These are phyloP conservation scores for Gryllus longicercus DNA, from an alignment of 2,888 invertebrate species.

Conservation along the genomic window DNA sequence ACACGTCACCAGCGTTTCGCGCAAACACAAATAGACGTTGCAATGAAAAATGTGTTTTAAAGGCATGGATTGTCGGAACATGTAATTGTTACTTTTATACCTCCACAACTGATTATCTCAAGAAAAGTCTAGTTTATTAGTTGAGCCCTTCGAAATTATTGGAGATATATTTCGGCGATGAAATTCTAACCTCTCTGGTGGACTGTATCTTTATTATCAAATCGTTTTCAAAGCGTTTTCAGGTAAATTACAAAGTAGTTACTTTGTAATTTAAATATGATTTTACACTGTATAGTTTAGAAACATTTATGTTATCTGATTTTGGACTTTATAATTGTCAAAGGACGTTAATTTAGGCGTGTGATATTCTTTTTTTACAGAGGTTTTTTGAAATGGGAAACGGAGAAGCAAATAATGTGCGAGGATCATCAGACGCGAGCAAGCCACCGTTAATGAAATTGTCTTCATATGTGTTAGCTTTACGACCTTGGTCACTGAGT, in stretches of 20 bases:
- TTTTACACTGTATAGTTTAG: too few species aligned
- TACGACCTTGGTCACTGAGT: conserved; percentile 91
- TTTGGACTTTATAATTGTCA: too few species aligned
- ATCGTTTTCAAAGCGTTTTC: too few species aligned
- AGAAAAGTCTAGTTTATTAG: background rate
- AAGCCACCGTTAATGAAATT: conserved; percentile 72
- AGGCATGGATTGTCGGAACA: background rate
- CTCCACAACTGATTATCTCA: background rate
- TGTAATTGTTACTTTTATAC: background rate
- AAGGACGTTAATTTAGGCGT: too few species aligned
- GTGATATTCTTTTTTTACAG: too few species aligned
- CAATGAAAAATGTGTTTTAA: conserved; percentile 8
- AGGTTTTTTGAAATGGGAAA: conserved; percentile 25
- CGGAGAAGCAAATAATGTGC: conserved; percentile 29
- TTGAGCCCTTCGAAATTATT: background rate
- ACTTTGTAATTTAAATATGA: too few species aligned
- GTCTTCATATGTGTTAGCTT: conserved; percentile 80
- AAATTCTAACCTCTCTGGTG: conserved; percentile 22
- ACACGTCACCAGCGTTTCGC: conserved; percentile 27
- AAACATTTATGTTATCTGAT: too few species aligned
- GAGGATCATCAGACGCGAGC: background rate
- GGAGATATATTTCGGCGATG: conserved; percentile 12
- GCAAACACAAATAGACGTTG: conserved; percentile 22
- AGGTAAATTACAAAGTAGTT: too few species aligned
- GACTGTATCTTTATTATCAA: background rate